These are phyloP conservation scores for Asobara japonica DNA, from an alignment of 1,140 invertebrate genomes.

Conservation along the genomic window DNA sequence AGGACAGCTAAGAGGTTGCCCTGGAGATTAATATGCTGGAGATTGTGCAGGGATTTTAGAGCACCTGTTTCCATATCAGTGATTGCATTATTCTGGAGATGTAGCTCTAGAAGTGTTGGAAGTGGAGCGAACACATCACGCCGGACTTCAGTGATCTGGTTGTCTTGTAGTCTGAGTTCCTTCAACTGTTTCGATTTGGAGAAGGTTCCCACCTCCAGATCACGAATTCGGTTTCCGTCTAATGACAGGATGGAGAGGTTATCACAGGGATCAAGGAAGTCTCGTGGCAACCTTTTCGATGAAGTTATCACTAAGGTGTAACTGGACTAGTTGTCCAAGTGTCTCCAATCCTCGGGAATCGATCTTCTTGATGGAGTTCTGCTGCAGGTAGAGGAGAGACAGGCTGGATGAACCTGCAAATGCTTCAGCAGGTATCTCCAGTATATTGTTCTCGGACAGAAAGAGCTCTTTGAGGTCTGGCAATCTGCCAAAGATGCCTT, in stretches of 20 bases:
- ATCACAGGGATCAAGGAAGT: slow-evolving; percentile 77
- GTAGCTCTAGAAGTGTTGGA: slow-evolving; percentile 82
- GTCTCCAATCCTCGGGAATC: slow-evolving; percentile 78
- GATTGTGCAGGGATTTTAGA: slow-evolving; percentile 79
- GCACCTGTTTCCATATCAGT: slow-evolving; percentile 84
- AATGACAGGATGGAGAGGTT: slow-evolving; percentile 85
- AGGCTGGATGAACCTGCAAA: slow-evolving; percentile 81
- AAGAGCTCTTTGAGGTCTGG: slow-evolving; percentile 83
- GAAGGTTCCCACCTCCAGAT: slow-evolving; percentile 84
- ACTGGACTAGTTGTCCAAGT: slow-evolving; percentile 79
- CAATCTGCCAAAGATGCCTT: slow-evolving; percentile 83
- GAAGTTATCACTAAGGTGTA: slow-evolving; percentile 89
- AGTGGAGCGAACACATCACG: slow-evolving; percentile 84
- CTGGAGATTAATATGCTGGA: slow-evolving; percentile 89
- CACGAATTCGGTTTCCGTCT: slow-evolving; percentile 88
- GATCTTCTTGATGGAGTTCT: slow-evolving; percentile 84
- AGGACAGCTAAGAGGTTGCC: slow-evolving; percentile 80
- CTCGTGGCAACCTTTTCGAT: slow-evolving; percentile 78
- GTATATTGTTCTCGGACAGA: slow-evolving; percentile 89
- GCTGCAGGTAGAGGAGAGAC: slow-evolving; percentile 85
- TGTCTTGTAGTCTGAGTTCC: slow-evolving; percentile 87
- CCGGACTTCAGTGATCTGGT: slow-evolving; percentile 78
- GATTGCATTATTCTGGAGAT: slow-evolving; percentile 88
- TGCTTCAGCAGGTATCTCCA: slow-evolving; percentile 83
- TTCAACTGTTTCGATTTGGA: slow-evolving; percentile 76